Evolutionary conservation across 2,888 invertebrate genomes (phyloP), one percentile per base, ranked within the genome.

Genomic region (Linhomoeus sp.): DNA sequence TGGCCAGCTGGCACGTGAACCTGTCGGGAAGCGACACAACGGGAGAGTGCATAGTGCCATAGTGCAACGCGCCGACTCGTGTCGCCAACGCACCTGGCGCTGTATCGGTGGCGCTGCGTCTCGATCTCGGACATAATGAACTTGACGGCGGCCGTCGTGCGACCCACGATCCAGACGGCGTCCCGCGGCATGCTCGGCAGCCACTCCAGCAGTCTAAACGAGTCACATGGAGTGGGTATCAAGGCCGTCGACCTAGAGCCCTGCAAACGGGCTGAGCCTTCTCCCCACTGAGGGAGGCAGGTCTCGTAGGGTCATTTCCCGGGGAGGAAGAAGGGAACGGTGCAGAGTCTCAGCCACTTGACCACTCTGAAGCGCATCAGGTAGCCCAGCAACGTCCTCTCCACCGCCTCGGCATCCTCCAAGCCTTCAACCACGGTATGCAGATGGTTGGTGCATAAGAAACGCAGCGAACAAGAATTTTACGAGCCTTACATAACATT

Each of bases 261-360:
- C 70, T 87, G 85, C 84, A 66, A 44, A 55, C 51, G n/a, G n/a
- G n/a, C n/a, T n/a, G n/a, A n/a, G n/a, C n/a, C n/a, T n/a, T n/a
- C n/a, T n/a, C n/a, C n/a, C n/a, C n/a, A n/a, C n/a, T n/a, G n/a
- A n/a, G n/a, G n/a, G n/a, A n/a, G n/a, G 37, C 57, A 54, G 42
- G 58, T 53, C 15, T 56, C 57, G 46, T 58, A 55, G 7, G 83
- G 75, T 52, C 90, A 77, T 66, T 90, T 88, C 47, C 80, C 78
- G 22, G 88, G 87, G 47, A 90, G 70, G 42, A 82, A 76, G 61
- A 82, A 87, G 0, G 90, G 88, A 49, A 88, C 72, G 45, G 82
- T 78, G 49, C 84, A 69, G 29, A 38, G 43, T 2, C 45, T 3
- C 7, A 47, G 22, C 46, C 43, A 44, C 23, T 36, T 41, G 12